Base-by-base conservation (phyloP, 2,797 vertebrate genomes). In the Nannoperca obscura region DNA sequence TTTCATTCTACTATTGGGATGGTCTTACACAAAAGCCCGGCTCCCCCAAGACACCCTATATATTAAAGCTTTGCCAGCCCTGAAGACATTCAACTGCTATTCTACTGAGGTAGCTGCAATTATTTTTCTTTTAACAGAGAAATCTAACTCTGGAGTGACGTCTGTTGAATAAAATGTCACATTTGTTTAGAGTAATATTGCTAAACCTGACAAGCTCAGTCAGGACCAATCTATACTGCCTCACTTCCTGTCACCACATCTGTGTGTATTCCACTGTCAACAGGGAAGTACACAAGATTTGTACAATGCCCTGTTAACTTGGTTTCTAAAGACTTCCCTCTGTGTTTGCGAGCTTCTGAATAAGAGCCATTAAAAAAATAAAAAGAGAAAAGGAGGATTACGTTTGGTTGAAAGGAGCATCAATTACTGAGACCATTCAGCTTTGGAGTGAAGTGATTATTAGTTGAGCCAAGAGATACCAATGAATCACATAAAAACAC, bases 381-480 rank as follows among this genome's bases (percentile, higher is more conserved):
- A 61, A 71, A 3, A 38, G 53, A 79, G 71, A 87, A 88, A 85
- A 71, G 46, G 46, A 49, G 83, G 90, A 93, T 93, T 92, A 91
- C 30, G 79, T 88, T 85, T 80, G 83, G 75, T 76, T 91, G 86
- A 88, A 90, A 86, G 83, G 76, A 81, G 84, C 82, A 82, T 88
- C 87, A 86, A 80, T 91, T 87, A 89, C 79, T 46, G 72, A 78
- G 79, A 80, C 72, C 74, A 73, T 83, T 86, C 82, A 57, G 85
- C 84, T 90, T 70, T 61, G 63, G 81, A 88, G 82, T 77, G 76
- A 86, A 89, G 89, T 89, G 58, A 92, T 89, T 93, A 90, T 93
- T 92, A 91, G 85, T 83, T 73, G 78, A 92, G 86, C 82, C 81
- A 86, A 90, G 77, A 89, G 88, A 92, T 90, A 88, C 85, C 78